These are phyloP conservation scores for Himalopsyche anomala DNA, from an alignment of 2,888 invertebrate genomes.

Conservation along the genomic window DNA sequence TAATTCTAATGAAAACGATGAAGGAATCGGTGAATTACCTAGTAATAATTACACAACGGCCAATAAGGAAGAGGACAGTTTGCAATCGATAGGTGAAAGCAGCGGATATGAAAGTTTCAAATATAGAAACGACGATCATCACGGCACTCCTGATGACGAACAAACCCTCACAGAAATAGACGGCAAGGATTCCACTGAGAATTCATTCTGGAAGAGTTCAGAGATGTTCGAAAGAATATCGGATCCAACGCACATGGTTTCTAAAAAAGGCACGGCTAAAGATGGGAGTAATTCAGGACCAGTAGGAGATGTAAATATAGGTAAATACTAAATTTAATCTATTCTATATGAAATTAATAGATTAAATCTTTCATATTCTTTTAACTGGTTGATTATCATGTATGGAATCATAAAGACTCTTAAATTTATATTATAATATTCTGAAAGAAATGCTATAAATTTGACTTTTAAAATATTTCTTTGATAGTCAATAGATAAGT, in stretches of 20 bases:
- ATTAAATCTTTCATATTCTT: too few relatives aligned
- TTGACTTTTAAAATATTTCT: too few relatives aligned
- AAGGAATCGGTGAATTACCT: slow-evolving; percentile 52
- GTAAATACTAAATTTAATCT: slow-evolving; percentile 48
- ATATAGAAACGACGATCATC: slow-evolving; percentile 77
- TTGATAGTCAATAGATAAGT: too few relatives aligned
- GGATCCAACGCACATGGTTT: slow-evolving; percentile 43
- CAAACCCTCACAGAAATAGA: slow-evolving; percentile 63
- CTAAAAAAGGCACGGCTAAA: slow-evolving; percentile 52
- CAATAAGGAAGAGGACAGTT: slow-evolving; percentile 76
- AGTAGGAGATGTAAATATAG: slow-evolving; percentile 62
- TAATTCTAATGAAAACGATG: slow-evolving; percentile 69
- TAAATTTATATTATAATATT: too few relatives aligned
- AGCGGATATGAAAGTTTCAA: slow-evolving; percentile 87
- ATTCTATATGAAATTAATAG: too few relatives aligned
- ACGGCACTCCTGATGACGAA: slow-evolving; percentile 72
- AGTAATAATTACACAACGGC: slow-evolving; percentile 41
- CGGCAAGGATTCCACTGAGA: slow-evolving; percentile 70
- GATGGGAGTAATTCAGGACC: slow-evolving; percentile 46
- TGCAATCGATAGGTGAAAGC: slow-evolving; percentile 85
- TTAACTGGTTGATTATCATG: too few relatives aligned
- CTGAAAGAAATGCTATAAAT: too few relatives aligned
- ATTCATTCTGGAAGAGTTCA: slow-evolving; percentile 73
- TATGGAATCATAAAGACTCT: too few relatives aligned
- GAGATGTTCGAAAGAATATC: slow-evolving; percentile 64